Evolutionary conservation across 2,113 vertebrate genomes (phyloP).

Genomic region (Theristicus caerulescens): DNA sequence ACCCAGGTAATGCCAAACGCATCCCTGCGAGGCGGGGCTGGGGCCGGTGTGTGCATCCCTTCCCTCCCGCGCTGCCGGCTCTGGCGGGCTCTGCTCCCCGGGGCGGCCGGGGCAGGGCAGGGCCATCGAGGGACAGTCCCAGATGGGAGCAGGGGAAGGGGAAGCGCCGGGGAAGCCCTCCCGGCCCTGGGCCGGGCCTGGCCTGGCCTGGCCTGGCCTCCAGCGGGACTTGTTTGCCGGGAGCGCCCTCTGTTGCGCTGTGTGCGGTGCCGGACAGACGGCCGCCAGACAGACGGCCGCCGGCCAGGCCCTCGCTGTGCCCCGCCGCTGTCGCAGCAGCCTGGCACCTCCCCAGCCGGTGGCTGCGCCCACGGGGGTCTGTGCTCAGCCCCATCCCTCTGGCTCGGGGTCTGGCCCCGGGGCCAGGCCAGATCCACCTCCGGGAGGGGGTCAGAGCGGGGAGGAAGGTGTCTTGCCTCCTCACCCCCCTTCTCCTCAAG

Average conservation of each 20-base stretch:
- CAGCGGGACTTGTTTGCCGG: not conserved
- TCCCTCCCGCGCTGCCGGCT: fast-evolving
- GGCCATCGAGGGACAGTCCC: not conserved
- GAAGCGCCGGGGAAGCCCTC: not conserved
- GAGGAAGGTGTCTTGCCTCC: fast-evolving
- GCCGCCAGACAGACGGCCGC: not conserved
- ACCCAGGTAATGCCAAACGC: not conserved
- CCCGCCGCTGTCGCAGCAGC: not conserved
- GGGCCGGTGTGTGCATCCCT: not conserved
- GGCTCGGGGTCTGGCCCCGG: not conserved
- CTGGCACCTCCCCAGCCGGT: not conserved
- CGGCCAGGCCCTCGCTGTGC: fast-evolving
- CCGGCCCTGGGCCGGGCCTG: not conserved
- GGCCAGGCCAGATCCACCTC: not conserved
- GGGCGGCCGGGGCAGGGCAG: not conserved
- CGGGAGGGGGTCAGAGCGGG: too few species aligned
- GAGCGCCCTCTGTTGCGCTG: not conserved
- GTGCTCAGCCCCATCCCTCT: not conserved
- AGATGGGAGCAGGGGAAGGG: not conserved
- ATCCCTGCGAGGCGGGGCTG: not conserved
- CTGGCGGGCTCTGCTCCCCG: fast-evolving
- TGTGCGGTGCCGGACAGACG: not conserved
- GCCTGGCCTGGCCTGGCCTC: not conserved
- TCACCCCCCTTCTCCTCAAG: not conserved
- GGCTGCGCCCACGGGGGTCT: not conserved